These are phyloP conservation scores for Hemiprocne comata DNA, from an alignment of 2,113 vertebrate species.

Conservation along the genomic window DNA sequence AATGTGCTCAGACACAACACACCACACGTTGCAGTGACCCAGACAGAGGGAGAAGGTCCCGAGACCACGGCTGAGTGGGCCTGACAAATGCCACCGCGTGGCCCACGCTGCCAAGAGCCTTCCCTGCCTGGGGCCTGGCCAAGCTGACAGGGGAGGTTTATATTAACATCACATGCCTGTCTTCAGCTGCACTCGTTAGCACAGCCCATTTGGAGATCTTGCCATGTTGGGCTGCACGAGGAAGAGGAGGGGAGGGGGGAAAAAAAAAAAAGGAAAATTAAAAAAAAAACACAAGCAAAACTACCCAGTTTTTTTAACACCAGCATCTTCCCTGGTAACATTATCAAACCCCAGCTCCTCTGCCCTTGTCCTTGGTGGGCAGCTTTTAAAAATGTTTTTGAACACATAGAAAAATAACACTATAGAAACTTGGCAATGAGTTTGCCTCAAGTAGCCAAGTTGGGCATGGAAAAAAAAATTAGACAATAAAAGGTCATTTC, in stretches of 20 bases:
- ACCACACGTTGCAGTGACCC: not conserved
- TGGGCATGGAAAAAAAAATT: conserved; percentile 39
- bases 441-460: not conserved
- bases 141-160: conserved; percentile 8
- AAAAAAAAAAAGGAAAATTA: no score
- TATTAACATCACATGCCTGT: not conserved
- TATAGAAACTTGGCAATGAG: not conserved
- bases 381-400: not conserved
- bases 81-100: not conserved
- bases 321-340: not conserved
- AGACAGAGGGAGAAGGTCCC: not conserved
- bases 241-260: accelerated
- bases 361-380: not conserved
- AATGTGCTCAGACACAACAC: not conserved
- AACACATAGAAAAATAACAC: not conserved
- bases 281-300: not conserved
- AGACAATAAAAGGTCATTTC: conserved; percentile 35
- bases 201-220: not conserved
- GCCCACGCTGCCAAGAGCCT: not conserved
- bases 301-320: not conserved
- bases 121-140: not conserved
- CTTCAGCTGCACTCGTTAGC: not conserved
- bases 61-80: not conserved
- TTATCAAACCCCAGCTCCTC: not conserved
- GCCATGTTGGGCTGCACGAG: not conserved